Base-by-base conservation (phyloP, 2,888 invertebrate genomes). In the Emmelina monodactyla region DNA sequence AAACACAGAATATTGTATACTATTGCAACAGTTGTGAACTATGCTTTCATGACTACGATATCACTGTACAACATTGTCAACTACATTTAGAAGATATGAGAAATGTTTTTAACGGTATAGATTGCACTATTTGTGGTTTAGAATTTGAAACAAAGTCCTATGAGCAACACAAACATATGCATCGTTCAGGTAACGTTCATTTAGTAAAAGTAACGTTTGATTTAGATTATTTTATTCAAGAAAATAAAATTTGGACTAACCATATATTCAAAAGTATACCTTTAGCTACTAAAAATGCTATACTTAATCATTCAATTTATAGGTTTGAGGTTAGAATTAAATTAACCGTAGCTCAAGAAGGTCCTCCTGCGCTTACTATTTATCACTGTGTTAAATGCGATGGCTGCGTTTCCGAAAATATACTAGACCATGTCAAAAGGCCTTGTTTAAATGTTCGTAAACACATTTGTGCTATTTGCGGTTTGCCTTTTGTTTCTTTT, bases 51-150 rank as follows among this genome's bases (percentile, higher is more conserved):
- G 45, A 47, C 9, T 75, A 70, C 43, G 69, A 71, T 42, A 54
- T 55, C 46, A 62, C 60, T 16, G 49, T 73, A 22, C 53, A 62
- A 39, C 75, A 75, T 52, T 68, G 70, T 43, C 72, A 70, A 33
- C 45, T 50, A 14, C 70, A 73, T 48, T 60, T 47, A 38, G 41
- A 37, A 28, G 39, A 44, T 22, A 35, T 42, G 36, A 39, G 43
- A 10, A 12, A 38, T 32, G 30, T 40, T 28, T 28, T 42, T 29
- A 39, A 40, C 31, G 38, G 50, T 34, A 42, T 41, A 37, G 9
- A 25, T 25, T 65, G 66, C 40, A 30, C 33, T 31, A 31, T 37
- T 19, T 69, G 69, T 42, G 43, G 45, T 29, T 37, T 64, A 28
- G 46, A 44, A 33, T 55, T 63, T 29, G 50, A 58, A n/a, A 37